Evolutionary conservation across 2,888 invertebrate genomes (phyloP).

Genomic region (Drosophila meridionalis): DNA sequence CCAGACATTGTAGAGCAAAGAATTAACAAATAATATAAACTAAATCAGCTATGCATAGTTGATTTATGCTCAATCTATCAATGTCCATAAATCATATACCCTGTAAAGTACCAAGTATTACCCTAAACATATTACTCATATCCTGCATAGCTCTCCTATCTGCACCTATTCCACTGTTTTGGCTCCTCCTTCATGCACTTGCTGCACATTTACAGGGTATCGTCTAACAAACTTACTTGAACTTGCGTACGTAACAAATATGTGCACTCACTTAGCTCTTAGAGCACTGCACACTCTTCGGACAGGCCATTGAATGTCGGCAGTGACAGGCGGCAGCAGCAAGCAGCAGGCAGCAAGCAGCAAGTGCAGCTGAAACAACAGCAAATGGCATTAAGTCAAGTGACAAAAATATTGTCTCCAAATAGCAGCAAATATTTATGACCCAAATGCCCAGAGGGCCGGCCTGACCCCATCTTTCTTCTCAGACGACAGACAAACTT

Average conservation of each 20-base stretch:
- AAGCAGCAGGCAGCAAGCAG: constrained; percentile 1
- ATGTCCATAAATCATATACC: background rate
- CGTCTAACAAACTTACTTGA: constrained; percentile 10
- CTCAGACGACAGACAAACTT: constrained; percentile 23
- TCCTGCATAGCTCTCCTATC: background rate
- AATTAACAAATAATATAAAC: background rate
- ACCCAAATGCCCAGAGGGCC: constrained; percentile 18
- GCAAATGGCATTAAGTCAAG: constrained; percentile 49
- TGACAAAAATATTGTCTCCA: constrained; percentile 57
- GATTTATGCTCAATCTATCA: background rate
- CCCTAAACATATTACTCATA: background rate
- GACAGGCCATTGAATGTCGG: constrained; percentile 26
- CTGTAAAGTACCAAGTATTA: no score
- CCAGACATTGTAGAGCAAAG: background rate
- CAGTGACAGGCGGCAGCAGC: constrained; percentile 45
- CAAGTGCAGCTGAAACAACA: constrained; percentile 27
- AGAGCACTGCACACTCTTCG: constrained; percentile 18
- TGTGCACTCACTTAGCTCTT: constrained; percentile 36
- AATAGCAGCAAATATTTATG: constrained; percentile 62
- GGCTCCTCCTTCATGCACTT: background rate
- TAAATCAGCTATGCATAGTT: background rate
- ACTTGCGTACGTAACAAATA: constrained; percentile 19
- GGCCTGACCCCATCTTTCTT: constrained; percentile 1
- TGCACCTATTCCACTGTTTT: background rate
- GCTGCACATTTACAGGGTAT: constrained; percentile 21